These are phyloP conservation scores for Aspidoscelis tigris DNA, from an alignment of 2,113 vertebrate genomes.

Conservation along the genomic window DNA sequence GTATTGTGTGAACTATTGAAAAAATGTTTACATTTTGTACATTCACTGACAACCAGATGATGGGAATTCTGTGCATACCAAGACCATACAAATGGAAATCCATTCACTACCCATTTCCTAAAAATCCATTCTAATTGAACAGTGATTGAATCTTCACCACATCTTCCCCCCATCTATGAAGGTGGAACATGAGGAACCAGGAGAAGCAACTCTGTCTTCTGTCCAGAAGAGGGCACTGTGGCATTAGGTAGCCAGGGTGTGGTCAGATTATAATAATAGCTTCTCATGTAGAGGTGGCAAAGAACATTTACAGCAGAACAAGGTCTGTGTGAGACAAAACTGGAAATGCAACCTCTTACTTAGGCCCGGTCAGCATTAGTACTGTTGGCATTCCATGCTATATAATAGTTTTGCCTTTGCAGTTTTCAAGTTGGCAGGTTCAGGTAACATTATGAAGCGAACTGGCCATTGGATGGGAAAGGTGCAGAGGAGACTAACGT, in stretches of 20 bases:
- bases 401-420: neutral
- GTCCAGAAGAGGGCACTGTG: constrained; percentile 20
- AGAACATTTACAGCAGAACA: neutral
- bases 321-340: neutral
- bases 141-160: too few relatives aligned
- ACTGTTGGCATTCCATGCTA: neutral
- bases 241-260: neutral
- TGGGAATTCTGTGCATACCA: too few relatives aligned
- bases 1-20: too few relatives aligned
- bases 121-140: too few relatives aligned
- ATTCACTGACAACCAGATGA: too few relatives aligned
- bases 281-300: constrained; percentile 7
- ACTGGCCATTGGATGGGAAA: neutral
- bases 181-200: neutral
- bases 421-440: neutral
- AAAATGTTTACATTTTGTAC: too few relatives aligned
- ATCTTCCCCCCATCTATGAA: neutral
- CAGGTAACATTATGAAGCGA: neutral
- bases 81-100: too few relatives aligned
- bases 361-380: neutral
- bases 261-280: neutral
- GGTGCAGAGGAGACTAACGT: too few relatives aligned
- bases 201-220: constrained; percentile 9
- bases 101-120: too few relatives aligned
- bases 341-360: neutral